phyloP scores from a whole-genome alignment of 2,113 vertebrate genomes.

The Ammodytes marinus region DNA sequence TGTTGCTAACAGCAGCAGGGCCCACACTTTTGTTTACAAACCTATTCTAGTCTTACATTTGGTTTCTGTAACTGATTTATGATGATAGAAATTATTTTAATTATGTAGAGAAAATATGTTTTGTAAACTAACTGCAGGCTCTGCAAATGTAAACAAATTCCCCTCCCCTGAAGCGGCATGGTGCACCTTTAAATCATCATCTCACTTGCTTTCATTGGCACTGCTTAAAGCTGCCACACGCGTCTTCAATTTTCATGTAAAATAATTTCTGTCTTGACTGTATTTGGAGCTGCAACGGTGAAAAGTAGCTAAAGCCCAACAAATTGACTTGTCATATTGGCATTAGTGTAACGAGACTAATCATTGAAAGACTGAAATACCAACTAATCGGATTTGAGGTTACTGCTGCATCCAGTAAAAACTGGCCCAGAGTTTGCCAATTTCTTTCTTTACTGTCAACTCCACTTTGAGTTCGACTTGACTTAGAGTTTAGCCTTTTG shows the following conservation, averaged over 20 bases:
- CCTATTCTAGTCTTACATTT: too few species aligned
- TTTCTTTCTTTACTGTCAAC: background rate
- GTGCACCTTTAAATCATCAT: constrained; percentile 8
- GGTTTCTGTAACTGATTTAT: too few species aligned
- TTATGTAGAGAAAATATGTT: too few species aligned
- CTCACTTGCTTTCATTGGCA: constrained; percentile 48
- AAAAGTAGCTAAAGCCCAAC: background rate
- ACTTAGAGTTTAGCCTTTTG: too few species aligned
- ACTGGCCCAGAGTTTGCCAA: background rate
- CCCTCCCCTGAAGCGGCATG: too few species aligned
- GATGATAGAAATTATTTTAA: too few species aligned
- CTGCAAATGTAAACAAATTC: too few species aligned
- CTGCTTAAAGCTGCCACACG: constrained; percentile 9
- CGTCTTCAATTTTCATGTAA: constrained; percentile 29
- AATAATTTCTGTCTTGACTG: background rate
- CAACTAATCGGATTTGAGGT: background rate
- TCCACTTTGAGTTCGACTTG: too few species aligned
- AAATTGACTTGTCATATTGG: background rate
- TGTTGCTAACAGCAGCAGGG: too few species aligned
- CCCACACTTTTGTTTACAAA: too few species aligned
- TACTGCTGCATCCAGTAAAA: background rate
- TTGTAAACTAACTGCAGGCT: too few species aligned
- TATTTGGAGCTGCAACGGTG: constrained; percentile 4
- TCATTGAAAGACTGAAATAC: background rate
- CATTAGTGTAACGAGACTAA: background rate